phyloP scores from a whole-genome alignment of 2,888 invertebrate genomes.

The Oconnorella tubifera region DNA sequence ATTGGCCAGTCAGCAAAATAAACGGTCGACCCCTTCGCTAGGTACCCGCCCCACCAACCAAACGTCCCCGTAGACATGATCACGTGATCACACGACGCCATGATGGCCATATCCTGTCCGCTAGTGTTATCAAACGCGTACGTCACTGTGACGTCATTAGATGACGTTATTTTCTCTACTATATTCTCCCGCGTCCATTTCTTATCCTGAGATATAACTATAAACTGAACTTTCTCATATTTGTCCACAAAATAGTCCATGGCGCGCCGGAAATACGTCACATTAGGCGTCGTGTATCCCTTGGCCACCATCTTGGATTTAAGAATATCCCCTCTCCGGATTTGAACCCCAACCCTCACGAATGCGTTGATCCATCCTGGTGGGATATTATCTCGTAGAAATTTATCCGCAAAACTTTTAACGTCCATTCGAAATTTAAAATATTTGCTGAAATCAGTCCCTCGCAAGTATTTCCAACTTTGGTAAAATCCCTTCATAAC shows the following conservation, averaged over 20 bases:
- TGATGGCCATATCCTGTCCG: slow-evolving; percentile 6
- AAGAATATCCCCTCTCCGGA: slow-evolving; percentile 54
- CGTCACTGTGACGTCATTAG: neutral
- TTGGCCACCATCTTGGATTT: slow-evolving; percentile 41
- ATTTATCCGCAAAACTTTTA: slow-evolving; percentile 30
- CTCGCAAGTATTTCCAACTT: slow-evolving; percentile 35
- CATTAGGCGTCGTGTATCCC: slow-evolving; percentile 51
- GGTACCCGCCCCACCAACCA: slow-evolving; percentile 56
- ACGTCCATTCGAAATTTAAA: slow-evolving; percentile 37
- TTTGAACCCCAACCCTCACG: slow-evolving; percentile 49
- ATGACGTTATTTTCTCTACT: slow-evolving; percentile 32
- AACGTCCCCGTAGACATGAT: slow-evolving; percentile 54
- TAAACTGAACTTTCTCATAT: slow-evolving; percentile 45
- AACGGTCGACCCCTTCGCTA: slow-evolving; percentile 45
- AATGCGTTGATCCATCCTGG: slow-evolving; percentile 33
- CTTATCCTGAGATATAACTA: slow-evolving; percentile 53
- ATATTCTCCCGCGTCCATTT: slow-evolving; percentile 45
- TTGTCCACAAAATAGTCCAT: slow-evolving; percentile 42
- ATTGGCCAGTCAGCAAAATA: slow-evolving; percentile 54
- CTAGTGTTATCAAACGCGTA: neutral
- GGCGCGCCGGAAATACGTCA: slow-evolving; percentile 47
- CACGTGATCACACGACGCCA: slow-evolving; percentile 45
- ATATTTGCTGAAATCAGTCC: slow-evolving; percentile 28
- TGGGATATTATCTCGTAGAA: slow-evolving; percentile 28
- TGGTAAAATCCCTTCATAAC: slow-evolving; percentile 28